These are phyloP conservation scores for Gymnocheta viridis DNA, from an alignment of 2,888 invertebrate species.

Conservation along the genomic window DNA sequence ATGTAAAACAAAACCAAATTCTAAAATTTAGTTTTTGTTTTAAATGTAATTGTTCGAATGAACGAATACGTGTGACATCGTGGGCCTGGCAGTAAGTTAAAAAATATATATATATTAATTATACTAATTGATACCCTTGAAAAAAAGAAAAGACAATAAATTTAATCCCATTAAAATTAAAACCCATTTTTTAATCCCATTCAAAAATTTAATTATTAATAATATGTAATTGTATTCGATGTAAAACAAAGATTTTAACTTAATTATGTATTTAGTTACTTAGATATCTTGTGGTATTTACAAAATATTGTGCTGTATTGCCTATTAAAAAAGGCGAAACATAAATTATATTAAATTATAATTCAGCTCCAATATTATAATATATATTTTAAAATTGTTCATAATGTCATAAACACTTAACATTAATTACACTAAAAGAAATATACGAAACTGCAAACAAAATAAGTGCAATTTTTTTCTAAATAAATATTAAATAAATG, in stretches of 20 bases:
- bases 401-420: constrained; percentile 9
- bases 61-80: too few relatives aligned
- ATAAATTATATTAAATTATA: constrained; percentile 13
- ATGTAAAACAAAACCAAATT: too few relatives aligned
- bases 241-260: neutral
- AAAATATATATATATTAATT: constrained; percentile 13
- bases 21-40: too few relatives aligned
- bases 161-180: constrained; percentile 46
- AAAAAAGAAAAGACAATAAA: constrained; percentile 65
- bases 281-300: constrained; percentile 42
- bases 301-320: constrained; percentile 27
- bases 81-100: too few relatives aligned
- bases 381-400: constrained; percentile 20
- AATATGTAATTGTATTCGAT: neutral
- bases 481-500: constrained; percentile 33
- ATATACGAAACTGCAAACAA: constrained; percentile 24
- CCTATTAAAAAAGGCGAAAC: neutral
- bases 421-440: neutral
- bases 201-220: neutral
- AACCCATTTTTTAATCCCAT: constrained; percentile 19
- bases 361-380: constrained; percentile 35
- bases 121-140: constrained; percentile 5
- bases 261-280: neutral
- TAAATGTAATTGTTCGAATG: too few relatives aligned
- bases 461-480: constrained; percentile 64